Percentiles rank a stretch among this genome's conserved stretches.
Evolutionary conservation across 2,797 vertebrate genomes (phyloP).

Genomic region (Coregonus sp.): DNA sequence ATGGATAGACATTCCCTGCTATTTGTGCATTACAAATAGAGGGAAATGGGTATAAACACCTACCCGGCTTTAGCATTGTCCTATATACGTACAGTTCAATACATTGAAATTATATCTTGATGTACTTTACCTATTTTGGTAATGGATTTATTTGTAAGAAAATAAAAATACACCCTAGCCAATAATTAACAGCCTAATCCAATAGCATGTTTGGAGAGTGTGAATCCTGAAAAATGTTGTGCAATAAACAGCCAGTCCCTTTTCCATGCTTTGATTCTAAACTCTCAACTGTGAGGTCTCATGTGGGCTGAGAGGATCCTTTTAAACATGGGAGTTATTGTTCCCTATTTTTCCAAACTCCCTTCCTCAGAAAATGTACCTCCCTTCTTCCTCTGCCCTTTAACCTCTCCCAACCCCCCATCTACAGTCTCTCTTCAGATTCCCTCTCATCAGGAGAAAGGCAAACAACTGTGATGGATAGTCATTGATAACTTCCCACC

Average conservation of each 20-base stretch:
- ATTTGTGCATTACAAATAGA: constrained; percentile 1
- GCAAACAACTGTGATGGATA: constrained; percentile 78
- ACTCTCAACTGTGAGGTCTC: constrained; percentile 62
- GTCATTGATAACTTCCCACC: constrained; percentile 85
- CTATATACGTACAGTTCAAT: neutral
- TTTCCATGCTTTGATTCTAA: constrained; percentile 54
- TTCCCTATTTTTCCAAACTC: constrained; percentile 75
- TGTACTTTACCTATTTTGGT: neutral
- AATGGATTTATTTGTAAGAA: neutral
- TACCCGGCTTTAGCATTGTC: neutral
- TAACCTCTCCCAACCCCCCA: constrained; percentile 76
- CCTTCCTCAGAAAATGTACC: constrained; percentile 80
- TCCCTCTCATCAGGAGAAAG: constrained; percentile 64
- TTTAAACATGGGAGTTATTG: constrained; percentile 76
- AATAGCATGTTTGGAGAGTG: neutral
- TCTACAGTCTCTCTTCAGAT: constrained; percentile 47
- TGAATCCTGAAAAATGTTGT: constrained; percentile 11
- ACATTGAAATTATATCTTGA: neutral
- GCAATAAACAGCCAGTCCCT: constrained; percentile 38
- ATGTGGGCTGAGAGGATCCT: constrained; percentile 63
- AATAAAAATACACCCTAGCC: neutral
- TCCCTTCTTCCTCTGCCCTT: constrained; percentile 84
- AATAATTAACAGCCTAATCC: constrained; percentile 1
- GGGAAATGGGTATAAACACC: neutral
- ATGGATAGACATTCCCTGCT: neutral